Evolutionary conservation across 2,797 vertebrate species (phyloP), one percentile per base, ranked within the genome.

Genomic region (Sebastolobus altivelis): DNA sequence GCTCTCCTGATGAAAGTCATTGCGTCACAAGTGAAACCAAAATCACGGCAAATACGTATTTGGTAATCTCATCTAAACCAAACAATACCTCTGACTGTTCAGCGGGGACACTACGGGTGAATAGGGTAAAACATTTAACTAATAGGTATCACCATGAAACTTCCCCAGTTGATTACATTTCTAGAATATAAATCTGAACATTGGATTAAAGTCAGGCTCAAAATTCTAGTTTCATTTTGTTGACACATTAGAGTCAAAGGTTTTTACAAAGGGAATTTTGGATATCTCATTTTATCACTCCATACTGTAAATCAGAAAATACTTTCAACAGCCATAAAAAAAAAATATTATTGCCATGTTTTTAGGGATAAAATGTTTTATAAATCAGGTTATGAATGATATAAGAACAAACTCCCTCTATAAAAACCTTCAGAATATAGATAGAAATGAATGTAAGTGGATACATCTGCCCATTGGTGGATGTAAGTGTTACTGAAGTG

Each of bases 1-100:
- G 60, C 25, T 69, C 49, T 67, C 56, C 27, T 75, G 61, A 72
- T 35, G 1, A 40, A 77, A 75, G 61, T 69, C 9, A 27, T 40
- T 62, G 52, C 22, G 14, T 81, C 74, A 69, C 35, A 63, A 65
- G 31, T 52, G 56, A 84, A 88, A 87, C 77, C 55, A 60, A 81
- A 83, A 29, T 78, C 38, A 60, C 43, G 38, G 65, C 43, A 65
- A 58, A 40, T 73, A 38, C 37, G 35, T 59, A 43, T 80, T 80
- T 65, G 27, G 63, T 60, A 40, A 63, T 59, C n/a, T 70, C 49
- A 35, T 69, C 55, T 63, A 71, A 70, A 20, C 38, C 66, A 40
- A 65, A 29, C 25, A 61, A 16, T 38, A 46, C 6, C 14, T 46
- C 68, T 43, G 40, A 33, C 27, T 43, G 72, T 58, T 67, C n/a